Conservation (phyloP, 2,888 invertebrate species). For the Epinotia bilunana region DNA sequence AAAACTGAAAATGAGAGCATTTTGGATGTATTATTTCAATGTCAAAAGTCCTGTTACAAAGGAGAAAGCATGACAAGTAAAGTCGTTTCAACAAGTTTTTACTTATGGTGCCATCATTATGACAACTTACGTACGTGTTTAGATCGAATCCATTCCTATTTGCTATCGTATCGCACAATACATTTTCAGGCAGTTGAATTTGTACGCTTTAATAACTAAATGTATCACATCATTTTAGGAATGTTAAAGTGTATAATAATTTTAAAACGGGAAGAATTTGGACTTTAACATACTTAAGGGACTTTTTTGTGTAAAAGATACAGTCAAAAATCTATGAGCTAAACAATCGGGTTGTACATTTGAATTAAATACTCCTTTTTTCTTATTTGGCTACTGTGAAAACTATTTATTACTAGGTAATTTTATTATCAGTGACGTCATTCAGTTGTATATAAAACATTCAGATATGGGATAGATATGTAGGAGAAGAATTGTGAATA, state of each 20-base stretch:
- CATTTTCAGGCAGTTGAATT: constrained; percentile 25
- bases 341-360: background rate
- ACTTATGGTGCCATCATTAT: too few species aligned
- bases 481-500: constrained; percentile 4
- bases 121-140: background rate
- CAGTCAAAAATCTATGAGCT: background rate
- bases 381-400: background rate
- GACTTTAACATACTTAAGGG: background rate
- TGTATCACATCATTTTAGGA: constrained; percentile 39
- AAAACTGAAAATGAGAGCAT: too few species aligned
- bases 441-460: background rate
- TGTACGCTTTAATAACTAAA: constrained; percentile 31
- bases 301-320: background rate
- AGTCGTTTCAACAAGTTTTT: too few species aligned
- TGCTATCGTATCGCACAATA: background rate
- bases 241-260: constrained; percentile 33
- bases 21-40: too few species aligned
- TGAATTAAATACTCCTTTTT: background rate
- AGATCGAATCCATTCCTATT: constrained; percentile 13
- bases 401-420: background rate
- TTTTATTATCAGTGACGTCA: background rate
- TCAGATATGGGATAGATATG: constrained; percentile 20
- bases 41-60: too few species aligned
- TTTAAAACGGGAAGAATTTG: background rate
- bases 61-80: too few species aligned